A percentile compares a stretch with the other conserved stretches of the same genome.
Evolutionary conservation across 2,888 invertebrate species (phyloP).

Genomic region (Tinea pellionella): DNA sequence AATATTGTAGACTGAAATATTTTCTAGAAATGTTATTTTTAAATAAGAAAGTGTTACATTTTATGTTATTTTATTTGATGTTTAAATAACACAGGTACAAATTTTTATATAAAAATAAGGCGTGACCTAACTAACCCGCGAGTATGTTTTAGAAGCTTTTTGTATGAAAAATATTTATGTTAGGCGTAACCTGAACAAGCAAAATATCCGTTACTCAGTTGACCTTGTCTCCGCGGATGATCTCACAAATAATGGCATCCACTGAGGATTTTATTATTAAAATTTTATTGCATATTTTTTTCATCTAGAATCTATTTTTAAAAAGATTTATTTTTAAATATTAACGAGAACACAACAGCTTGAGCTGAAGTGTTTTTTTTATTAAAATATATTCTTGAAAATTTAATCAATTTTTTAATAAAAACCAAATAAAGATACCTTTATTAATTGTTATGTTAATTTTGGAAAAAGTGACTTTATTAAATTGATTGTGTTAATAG

Average conservation of each 20-base stretch:
- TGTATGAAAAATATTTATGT: constrained; percentile 1
- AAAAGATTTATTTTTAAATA: too few species aligned
- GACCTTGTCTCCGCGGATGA: constrained; percentile 3
- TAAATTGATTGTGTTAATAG: too few species aligned
- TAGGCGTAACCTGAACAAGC: constrained; percentile 5
- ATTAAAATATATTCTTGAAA: too few species aligned
- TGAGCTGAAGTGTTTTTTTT: too few species aligned
- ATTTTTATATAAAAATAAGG: not conserved
- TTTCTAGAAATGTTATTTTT: too few species aligned
- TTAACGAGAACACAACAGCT: too few species aligned
- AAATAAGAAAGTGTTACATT: too few species aligned
- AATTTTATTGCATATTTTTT: not conserved
- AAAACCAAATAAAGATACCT: not conserved
- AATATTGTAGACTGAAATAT: too few species aligned
- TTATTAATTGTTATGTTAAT: too few species aligned
- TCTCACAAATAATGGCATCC: constrained; percentile 5
- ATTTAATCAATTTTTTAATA: not conserved
- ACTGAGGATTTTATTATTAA: not conserved
- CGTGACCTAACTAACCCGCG: not conserved
- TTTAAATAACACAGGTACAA: not conserved
- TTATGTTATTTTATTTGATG: too few species aligned
- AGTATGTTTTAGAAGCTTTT: not conserved
- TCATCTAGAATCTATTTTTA: not conserved
- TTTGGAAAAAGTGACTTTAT: too few species aligned
- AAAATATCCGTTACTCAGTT: not conserved